Evolutionary conservation across 1,140 invertebrate genomes (phyloP).

Genomic region (Monochamus saltuarius): DNA sequence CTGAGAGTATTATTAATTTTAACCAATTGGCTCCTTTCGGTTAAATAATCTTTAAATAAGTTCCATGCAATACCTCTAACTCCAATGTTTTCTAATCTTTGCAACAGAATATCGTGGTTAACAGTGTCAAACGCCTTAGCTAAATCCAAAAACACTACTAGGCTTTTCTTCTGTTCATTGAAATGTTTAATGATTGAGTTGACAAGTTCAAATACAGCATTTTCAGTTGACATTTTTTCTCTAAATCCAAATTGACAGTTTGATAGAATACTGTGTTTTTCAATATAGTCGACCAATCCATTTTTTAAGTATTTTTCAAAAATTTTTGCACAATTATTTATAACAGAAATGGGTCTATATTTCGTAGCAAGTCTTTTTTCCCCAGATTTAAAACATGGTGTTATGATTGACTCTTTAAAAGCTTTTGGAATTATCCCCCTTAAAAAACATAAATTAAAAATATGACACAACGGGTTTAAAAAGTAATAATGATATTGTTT

Average conservation of each 20-base stretch:
- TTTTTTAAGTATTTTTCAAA: slow-evolving; percentile 9
- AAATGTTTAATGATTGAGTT: too few species aligned
- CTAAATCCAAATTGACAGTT: slow-evolving; percentile 8
- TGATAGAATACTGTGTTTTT: slow-evolving; percentile 3
- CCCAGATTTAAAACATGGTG: background rate
- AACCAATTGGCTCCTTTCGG: background rate
- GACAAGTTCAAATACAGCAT: too few species aligned
- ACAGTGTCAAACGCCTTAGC: slow-evolving; percentile 5
- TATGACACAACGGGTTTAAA: background rate
- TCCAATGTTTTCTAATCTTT: slow-evolving; percentile 12
- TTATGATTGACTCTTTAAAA: background rate
- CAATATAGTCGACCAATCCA: slow-evolving; percentile 1
- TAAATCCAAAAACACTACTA: too few species aligned
- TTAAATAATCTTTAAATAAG: slow-evolving; percentile 4
- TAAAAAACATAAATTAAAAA: slow-evolving; percentile 9
- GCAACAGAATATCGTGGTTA: slow-evolving; percentile 3
- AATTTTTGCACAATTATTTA: slow-evolving; percentile 5
- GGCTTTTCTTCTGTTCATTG: too few species aligned
- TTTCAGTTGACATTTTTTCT: too few species aligned
- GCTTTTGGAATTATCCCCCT: background rate
- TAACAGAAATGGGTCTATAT: background rate
- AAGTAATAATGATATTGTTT: slow-evolving; percentile 3
- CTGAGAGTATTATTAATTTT: slow-evolving; percentile 5
- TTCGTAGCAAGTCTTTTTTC: too few species aligned
- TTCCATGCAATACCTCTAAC: background rate